phyloP scores from a whole-genome alignment of 1,140 invertebrate genomes.

The Thalassaphorura encarpata region DNA sequence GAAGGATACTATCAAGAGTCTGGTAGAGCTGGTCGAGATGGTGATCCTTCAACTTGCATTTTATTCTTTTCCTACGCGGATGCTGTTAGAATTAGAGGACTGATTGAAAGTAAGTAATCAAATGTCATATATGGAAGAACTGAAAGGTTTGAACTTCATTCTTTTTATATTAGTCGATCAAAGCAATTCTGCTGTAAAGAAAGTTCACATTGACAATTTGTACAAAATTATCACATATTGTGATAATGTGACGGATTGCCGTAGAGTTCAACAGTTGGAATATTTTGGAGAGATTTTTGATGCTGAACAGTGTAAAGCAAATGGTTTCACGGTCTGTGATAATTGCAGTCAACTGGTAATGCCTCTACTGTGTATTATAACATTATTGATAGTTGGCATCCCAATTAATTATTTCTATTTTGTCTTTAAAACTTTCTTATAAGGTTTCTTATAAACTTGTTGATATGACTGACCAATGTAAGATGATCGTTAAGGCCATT shows the following conservation, averaged over 20 bases:
- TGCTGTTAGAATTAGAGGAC: conserved; percentile 58
- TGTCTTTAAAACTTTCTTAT: conserved; percentile 40
- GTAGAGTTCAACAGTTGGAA: conserved; percentile 72
- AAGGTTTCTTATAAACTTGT: conserved; percentile 43
- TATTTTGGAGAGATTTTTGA: conserved; percentile 90
- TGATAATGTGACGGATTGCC: conserved; percentile 83
- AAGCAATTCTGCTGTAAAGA: conserved; percentile 45
- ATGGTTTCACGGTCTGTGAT: conserved; percentile 64
- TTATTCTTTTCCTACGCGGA: conserved; percentile 81
- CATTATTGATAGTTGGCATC: not conserved
- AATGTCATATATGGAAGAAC: too few species aligned
- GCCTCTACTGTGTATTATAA: not conserved
- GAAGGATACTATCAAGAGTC: conserved; percentile 98
- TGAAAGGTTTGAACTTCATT: too few species aligned
- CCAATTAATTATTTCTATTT: conserved; percentile 2
- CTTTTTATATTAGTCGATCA: conserved; percentile 36
- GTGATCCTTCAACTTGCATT: conserved; percentile 66
- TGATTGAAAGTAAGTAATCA: conserved; percentile 52
- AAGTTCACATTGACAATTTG: conserved; percentile 78
- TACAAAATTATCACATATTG: conserved; percentile 80
- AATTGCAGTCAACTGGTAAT: conserved; percentile 53
- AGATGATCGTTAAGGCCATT: conserved; percentile 57
- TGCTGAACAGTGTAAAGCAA: conserved; percentile 48
- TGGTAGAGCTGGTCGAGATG: conserved; percentile 88
- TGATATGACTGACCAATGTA: conserved; percentile 70